phyloP scores from a whole-genome alignment of 1,140 invertebrate species.

The Thereuonema tuberculata region DNA sequence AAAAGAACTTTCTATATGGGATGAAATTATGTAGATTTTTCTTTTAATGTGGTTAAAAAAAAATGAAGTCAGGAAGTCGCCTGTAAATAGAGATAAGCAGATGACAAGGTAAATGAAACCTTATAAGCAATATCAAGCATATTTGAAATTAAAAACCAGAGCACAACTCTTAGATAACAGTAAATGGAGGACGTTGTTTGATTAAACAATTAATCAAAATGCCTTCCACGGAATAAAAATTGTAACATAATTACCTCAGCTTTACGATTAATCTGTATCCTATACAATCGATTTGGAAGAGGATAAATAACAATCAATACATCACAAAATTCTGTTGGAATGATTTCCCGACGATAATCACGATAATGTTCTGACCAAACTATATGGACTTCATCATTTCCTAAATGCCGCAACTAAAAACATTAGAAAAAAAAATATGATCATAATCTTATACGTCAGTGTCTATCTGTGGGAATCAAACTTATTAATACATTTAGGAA shows the following conservation, averaged over 20 bases:
- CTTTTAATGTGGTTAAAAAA: too few species aligned
- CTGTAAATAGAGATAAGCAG: too few species aligned
- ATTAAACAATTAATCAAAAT: too few species aligned
- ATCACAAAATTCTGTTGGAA: constrained; percentile 98
- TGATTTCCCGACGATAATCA: constrained; percentile 89
- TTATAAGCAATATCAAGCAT: too few species aligned
- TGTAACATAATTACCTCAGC: constrained; percentile 56
- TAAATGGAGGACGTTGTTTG: too few species aligned
- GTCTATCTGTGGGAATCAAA: constrained; percentile 1
- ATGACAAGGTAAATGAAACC: too few species aligned
- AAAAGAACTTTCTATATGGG: too few species aligned
- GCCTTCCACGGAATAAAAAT: too few species aligned
- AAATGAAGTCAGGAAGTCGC: too few species aligned
- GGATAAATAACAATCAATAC: constrained; percentile 96
- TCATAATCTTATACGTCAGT: background rate
- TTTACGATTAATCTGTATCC: constrained; percentile 71
- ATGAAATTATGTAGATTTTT: too few species aligned
- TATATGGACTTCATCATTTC: constrained; percentile 98
- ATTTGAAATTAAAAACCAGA: too few species aligned
- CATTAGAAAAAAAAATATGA: constrained; percentile 8
- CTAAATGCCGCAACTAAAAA: constrained; percentile 73
- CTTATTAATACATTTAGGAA: background rate
- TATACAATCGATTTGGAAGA: constrained; percentile 58
- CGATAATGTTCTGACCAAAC: constrained; percentile 96
- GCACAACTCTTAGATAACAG: too few species aligned